Evolutionary conservation across 1,140 invertebrate species (phyloP).

Genomic region (Tigriopus japonicus): DNA sequence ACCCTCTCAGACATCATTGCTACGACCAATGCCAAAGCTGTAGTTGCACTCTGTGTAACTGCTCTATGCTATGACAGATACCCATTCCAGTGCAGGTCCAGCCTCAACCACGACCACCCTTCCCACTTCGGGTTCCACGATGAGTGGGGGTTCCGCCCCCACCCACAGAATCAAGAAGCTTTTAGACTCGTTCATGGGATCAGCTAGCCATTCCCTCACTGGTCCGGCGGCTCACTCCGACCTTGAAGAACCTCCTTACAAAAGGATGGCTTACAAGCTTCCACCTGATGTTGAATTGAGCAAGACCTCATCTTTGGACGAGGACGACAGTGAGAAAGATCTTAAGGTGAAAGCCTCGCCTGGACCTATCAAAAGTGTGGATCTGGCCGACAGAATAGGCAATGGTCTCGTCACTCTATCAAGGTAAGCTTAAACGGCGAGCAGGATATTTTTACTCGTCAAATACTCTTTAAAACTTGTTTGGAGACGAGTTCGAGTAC

Average conservation of each 20-base stretch:
- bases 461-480: no score
- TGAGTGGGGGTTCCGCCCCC: constrained; percentile 12
- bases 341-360: not conserved
- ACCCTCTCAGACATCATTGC: no score
- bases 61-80: no score
- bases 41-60: no score
- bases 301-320: not conserved
- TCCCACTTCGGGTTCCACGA: no score
- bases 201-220: not conserved
- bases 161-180: constrained; percentile 2
- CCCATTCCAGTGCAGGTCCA: no score
- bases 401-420: not conserved
- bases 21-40: no score
- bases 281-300: constrained; percentile 2
- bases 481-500: no score
- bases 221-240: not conserved
- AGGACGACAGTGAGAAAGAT: not conserved
- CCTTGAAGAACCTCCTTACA: not conserved
- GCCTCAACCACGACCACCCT: no score
- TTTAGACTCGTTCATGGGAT: not conserved
- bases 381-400: not conserved
- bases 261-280: not conserved
- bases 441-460: no score
- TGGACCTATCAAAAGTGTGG: not conserved
- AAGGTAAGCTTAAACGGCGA: not conserved